These are phyloP conservation scores for Phymatocera aterrima DNA, from an alignment of 2,888 invertebrate species.

Conservation along the genomic window DNA sequence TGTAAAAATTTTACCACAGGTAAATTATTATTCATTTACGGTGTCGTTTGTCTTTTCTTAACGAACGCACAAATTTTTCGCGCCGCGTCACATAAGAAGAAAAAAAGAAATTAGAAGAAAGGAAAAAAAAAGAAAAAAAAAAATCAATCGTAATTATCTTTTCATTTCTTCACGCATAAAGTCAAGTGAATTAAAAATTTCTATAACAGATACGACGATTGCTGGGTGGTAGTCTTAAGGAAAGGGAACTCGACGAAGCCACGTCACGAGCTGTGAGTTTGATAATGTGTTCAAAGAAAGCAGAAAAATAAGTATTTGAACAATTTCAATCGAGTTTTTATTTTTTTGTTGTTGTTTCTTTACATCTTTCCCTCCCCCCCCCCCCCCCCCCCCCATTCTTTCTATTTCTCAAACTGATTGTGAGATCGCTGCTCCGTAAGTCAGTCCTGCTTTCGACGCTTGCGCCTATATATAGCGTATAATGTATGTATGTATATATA, in stretches of 20 bases:
- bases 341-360: not conserved
- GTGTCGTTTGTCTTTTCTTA: too few species aligned
- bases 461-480: not conserved
- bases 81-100: too few species aligned
- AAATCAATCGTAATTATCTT: not conserved
- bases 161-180: not conserved
- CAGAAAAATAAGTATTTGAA: not conserved
- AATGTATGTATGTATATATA: too few species aligned
- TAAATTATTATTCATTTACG: too few species aligned
- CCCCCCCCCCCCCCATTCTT: too few species aligned
- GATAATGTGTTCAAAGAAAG: slow-evolving; percentile 19
- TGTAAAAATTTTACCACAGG: too few species aligned
- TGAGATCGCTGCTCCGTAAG: slow-evolving; percentile 6
- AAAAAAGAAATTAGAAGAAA: too few species aligned
- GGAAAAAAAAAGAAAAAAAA: not conserved
- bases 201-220: slow-evolving; percentile 84
- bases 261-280: slow-evolving; percentile 84
- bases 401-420: not conserved
- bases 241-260: slow-evolving; percentile 81
- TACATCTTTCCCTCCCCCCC: too few species aligned
- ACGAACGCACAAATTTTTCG: too few species aligned
- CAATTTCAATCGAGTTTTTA: slow-evolving; percentile 2
- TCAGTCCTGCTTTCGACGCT: slow-evolving; percentile 24
- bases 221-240: slow-evolving; percentile 83
- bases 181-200: slow-evolving; percentile 60